Evolutionary conservation across 2,797 vertebrate genomes (phyloP), one percentile per base, ranked within the genome.

Genomic region (Triplophysa yarkandensis): DNA sequence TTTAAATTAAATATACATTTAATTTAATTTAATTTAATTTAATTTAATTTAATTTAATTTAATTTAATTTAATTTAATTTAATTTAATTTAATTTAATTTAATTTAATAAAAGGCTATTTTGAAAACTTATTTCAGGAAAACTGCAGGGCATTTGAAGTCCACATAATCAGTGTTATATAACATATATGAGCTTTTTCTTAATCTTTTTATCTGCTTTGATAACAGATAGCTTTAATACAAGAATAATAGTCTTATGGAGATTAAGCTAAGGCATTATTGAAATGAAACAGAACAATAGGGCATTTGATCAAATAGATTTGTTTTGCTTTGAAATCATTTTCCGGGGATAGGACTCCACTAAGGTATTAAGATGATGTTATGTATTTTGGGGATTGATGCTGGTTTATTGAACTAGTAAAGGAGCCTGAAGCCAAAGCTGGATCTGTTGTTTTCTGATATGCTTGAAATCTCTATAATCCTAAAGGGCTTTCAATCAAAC

Each of bases 231-330:
- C 54, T 58, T 39, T 66, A 73, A 78, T 76, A 67, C 43, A 69
- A 41, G 39, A 67, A 76, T 63, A 78, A 65, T 58, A 48, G 19
- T 77, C 9, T 57, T 57, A 43, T 16, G 64, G 32, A 46, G 68
- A 71, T 62, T 68, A 41, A 41, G n/a, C 5, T 1, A 8, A 28
- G 28, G 67, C 41, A 66, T 72, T 64, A 71, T 77, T 17, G 52
- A 72, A 77, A 77, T 54, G 11, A 73, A 78, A 68, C 28, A 27
- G 60, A 66, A 61, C 44, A 64, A 67, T 27, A 52, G 65, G 23
- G 64, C 68, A 76, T 81, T 78, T 76, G 60, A 70, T 76, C 44
- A 68, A 65, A 57, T 71, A 23, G 52, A 76, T 78, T 76, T 68
- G 58, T 66, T 78, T 76, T 78, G 76, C 62, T 73, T 43, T 11